A percentile compares a stretch with the other conserved stretches of the same genome.
Conservation (phyloP, 1,140 invertebrate species). For the Euwallacea fornicatus region DNA sequence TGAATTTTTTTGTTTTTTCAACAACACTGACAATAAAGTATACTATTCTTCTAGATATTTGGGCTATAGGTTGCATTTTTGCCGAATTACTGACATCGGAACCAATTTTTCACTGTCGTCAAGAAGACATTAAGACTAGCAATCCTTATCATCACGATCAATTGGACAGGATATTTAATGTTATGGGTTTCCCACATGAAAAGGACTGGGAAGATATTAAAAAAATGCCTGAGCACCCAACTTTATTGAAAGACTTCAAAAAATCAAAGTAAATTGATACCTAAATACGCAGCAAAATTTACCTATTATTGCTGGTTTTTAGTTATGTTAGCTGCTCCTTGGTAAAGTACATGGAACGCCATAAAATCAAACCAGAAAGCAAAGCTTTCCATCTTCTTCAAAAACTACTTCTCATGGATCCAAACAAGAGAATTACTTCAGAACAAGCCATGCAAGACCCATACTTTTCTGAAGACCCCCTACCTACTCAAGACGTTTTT, state of each 20-base stretch:
- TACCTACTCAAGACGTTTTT: slow-evolving; percentile 69
- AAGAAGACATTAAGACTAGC: slow-evolving; percentile 99
- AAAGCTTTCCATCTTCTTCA: slow-evolving; percentile 95
- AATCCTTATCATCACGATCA: slow-evolving; percentile 99
- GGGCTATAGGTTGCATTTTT: slow-evolving; percentile 99
- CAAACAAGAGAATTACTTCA: slow-evolving; percentile 95
- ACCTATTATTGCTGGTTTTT: slow-evolving; percentile 47
- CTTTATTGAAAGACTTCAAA: slow-evolving; percentile 96
- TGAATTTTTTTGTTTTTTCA: too few species aligned
- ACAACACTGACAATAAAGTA: too few species aligned
- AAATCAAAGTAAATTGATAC: slow-evolving; percentile 73
- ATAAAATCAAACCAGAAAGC: slow-evolving; percentile 96
- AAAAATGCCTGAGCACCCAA: slow-evolving; percentile 99
- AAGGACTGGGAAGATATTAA: slow-evolving; percentile 99
- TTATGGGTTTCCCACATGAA: slow-evolving; percentile 99
- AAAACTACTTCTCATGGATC: slow-evolving; percentile 96
- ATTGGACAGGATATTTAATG: slow-evolving; percentile 98
- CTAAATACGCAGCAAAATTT: slow-evolving; percentile 18
- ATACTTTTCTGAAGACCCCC: slow-evolving; percentile 95
- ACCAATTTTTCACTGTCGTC: slow-evolving; percentile 99
- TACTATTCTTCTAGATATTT: slow-evolving; percentile 76
- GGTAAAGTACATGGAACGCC: slow-evolving; percentile 98
- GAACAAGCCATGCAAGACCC: slow-evolving; percentile 98
- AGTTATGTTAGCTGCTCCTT: slow-evolving; percentile 95
- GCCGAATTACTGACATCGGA: slow-evolving; percentile 95